Percentiles rank a stretch among this genome's conserved stretches.
Evolutionary conservation across 1,140 invertebrate genomes (phyloP).

Genomic region (Drosophila ironensis): DNA sequence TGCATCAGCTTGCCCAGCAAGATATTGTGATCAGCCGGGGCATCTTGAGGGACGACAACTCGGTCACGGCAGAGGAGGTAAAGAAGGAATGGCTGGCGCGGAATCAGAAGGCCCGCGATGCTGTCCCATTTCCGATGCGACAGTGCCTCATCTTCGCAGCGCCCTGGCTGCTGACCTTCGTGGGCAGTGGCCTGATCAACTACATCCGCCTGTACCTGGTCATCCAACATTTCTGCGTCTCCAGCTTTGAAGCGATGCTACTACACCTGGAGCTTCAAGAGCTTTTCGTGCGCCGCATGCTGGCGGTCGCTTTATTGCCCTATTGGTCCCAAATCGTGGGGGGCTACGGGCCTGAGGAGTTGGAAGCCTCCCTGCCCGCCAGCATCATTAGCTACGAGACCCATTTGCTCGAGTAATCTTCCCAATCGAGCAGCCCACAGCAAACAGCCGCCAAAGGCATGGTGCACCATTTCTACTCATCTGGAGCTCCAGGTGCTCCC

Average conservation of each 20-base stretch:
- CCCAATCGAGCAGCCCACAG: too few relatives aligned
- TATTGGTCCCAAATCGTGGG: slow-evolving; percentile 2
- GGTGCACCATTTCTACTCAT: too few relatives aligned
- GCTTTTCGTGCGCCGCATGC: slow-evolving; percentile 23
- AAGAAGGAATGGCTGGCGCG: slow-evolving; percentile 32
- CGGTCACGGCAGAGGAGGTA: slow-evolving; percentile 24
- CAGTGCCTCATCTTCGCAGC: slow-evolving; percentile 7
- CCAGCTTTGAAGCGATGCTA: slow-evolving; percentile 13
- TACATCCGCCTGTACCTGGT: slow-evolving; percentile 35
- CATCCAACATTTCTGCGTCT: slow-evolving; percentile 48
- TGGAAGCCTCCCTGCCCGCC: not conserved
- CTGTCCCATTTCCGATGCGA: slow-evolving; percentile 31
- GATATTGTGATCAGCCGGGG: not conserved
- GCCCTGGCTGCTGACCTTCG: slow-evolving; percentile 40
- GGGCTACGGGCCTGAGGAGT: not conserved
- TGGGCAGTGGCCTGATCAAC: slow-evolving; percentile 33
- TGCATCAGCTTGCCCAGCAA: not conserved
- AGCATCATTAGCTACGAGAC: slow-evolving; percentile 35
- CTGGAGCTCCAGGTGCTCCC: too few relatives aligned
- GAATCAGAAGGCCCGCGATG: not conserved
- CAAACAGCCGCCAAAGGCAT: too few relatives aligned
- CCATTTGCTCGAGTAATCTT: slow-evolving; percentile 18
- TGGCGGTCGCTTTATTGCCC: not conserved
- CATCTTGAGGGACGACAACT: not conserved
- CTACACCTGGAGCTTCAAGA: slow-evolving; percentile 32